Base-by-base conservation (phyloP, 2,888 invertebrate genomes). In the Notodonta dromedarius region DNA sequence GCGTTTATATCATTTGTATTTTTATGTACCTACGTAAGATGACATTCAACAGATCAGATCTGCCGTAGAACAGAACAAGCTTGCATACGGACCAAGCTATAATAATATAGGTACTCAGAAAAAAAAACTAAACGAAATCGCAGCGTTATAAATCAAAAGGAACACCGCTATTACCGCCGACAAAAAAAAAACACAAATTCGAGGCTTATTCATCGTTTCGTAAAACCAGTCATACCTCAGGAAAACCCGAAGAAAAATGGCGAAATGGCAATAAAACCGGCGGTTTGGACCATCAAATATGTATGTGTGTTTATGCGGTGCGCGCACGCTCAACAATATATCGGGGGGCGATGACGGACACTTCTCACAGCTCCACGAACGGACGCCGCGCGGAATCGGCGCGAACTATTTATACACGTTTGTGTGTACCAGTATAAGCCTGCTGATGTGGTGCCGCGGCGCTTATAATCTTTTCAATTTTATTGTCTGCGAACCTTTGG, bases 311-410 rank as follows among this genome's bases (percentile, higher is more conserved):
- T 65, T 69, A 66, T 66, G 70, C 69, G 69, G 70, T 12, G 5
- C 50, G 62, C 59, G 57, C 68, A 61, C 58, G 62, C 55, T 69
- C 73, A 84, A 85, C 85, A 87, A 87, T 87, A 81, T 83, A 86
- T 84, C 67, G 78, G 65, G 70, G 59, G 32, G 72, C 76, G 90
- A 77, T 83, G 89, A 91, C 82, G 72, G 88, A 87, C 79, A 84
- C 72, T 85, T 67, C 82, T 85, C 86, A 84, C 77, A 77, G 75
- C 12, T 5, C 11, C 13, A 70, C 73, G 62, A 56, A 39, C 65
- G 63, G 60, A 59, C 60, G 54, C 59, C 60, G 58, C 61, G 62
- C 61, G 63, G 70, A 60, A 60, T 66, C 63, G 63, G 62, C 56
- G 46, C 68, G 5, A 5, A 52, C 87, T 91, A 90, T 87, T 87